Conservation (phyloP, 1,140 invertebrate species). For the Lerema accius region DNA sequence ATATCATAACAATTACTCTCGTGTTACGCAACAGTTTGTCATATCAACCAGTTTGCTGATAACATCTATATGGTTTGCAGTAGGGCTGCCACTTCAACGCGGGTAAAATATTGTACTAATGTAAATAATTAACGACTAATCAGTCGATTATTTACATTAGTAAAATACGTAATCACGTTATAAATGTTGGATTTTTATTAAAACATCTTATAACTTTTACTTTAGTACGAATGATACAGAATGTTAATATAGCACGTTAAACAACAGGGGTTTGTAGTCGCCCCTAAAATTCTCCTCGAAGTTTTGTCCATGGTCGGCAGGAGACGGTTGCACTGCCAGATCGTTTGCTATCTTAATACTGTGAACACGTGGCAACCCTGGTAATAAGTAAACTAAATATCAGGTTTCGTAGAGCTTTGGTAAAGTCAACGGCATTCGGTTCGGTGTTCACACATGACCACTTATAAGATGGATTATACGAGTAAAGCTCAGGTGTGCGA, state of each 20-base stretch:
- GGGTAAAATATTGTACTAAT: not conserved
- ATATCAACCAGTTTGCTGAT: slow-evolving; percentile 41
- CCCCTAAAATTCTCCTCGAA: too few relatives aligned
- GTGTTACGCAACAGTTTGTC: slow-evolving; percentile 45
- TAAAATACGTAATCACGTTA: too few relatives aligned
- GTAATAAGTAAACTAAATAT: not conserved
- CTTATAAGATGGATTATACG: not conserved
- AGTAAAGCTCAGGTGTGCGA: not conserved
- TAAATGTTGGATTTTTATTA: too few relatives aligned
- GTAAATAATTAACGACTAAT: too few relatives aligned
- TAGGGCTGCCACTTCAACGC: not conserved
- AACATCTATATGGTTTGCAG: slow-evolving; percentile 33
- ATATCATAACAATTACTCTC: slow-evolving; percentile 39
- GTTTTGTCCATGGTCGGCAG: too few relatives aligned
- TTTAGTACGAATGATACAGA: too few relatives aligned
- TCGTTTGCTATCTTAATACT: too few relatives aligned
- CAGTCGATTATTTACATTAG: too few relatives aligned
- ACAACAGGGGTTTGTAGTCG: too few relatives aligned
- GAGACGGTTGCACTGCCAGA: too few relatives aligned
- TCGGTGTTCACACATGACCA: not conserved
- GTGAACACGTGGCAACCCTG: not conserved
- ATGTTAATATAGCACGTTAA: too few relatives aligned
- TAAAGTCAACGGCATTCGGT: not conserved
- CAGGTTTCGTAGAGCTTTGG: not conserved
- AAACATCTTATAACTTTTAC: too few relatives aligned